Conservation (phyloP, 2,888 invertebrate species). For the Caenorhabditis angaria region DNA sequence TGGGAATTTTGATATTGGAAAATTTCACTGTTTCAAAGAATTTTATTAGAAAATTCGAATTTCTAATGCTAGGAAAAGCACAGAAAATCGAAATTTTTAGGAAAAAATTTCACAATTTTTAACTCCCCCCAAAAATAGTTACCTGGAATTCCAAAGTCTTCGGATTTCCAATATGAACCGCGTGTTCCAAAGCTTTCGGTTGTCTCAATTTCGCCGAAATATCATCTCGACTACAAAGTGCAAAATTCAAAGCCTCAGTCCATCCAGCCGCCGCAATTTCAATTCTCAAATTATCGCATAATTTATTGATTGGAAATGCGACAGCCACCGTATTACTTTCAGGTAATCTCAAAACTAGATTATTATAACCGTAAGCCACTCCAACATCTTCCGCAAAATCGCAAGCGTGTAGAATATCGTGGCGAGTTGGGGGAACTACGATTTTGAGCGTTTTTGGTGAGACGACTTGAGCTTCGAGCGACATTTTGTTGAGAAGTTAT, state of each 20-base stretch:
- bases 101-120: too few relatives aligned
- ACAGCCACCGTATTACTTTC: constrained; percentile 77
- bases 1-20: too few relatives aligned
- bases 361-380: constrained; percentile 77
- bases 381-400: constrained; percentile 83
- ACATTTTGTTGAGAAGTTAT: constrained; percentile 73
- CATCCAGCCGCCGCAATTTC: constrained; percentile 91
- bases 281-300: constrained; percentile 86
- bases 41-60: too few relatives aligned
- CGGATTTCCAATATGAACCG: constrained; percentile 93
- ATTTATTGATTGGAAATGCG: too few relatives aligned
- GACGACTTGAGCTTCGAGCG: constrained; percentile 72
- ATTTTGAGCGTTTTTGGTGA: constrained; percentile 62
- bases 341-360: constrained; percentile 78
- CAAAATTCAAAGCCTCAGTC: constrained; percentile 79
- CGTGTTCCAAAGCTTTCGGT: constrained; percentile 75
- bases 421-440: constrained; percentile 88
- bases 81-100: too few relatives aligned
- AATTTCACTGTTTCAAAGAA: too few relatives aligned
- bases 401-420: constrained; percentile 93
- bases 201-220: constrained; percentile 85
- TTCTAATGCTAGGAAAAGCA: too few relatives aligned
- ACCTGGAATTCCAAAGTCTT: constrained; percentile 98
- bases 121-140: too few relatives aligned
- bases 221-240: constrained; percentile 80